These are phyloP conservation scores for Actinopyga echinites DNA, from an alignment of 53 echinoderm and acorn worm species.

Conservation along the genomic window DNA sequence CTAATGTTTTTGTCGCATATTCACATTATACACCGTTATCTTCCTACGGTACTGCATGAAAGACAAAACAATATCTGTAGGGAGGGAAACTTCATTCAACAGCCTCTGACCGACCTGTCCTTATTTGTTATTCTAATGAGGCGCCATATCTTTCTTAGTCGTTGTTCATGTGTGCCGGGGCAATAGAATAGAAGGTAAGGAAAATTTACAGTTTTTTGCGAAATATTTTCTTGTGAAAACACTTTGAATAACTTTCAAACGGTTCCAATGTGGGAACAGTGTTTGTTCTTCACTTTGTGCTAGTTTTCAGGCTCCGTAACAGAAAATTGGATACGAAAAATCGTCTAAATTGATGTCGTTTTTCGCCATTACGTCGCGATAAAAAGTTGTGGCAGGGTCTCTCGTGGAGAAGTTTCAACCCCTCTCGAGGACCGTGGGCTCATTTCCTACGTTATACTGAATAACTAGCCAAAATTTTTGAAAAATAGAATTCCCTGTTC, in stretches of 20 bases:
- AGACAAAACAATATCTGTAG: conserved; percentile 7
- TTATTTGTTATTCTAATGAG: conserved; percentile 83
- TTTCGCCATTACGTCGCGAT: conserved; percentile 21
- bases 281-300: conserved; percentile 75
- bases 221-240: background rate
- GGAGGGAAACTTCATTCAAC: conserved; percentile 17
- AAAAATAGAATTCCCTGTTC: too few species aligned
- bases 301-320: background rate
- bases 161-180: conserved; percentile 5
- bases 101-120: conserved; percentile 56
- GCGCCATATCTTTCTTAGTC: conserved; percentile 36
- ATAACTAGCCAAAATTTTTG: too few species aligned
- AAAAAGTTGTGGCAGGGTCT: conserved; percentile 4
- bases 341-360: conserved; percentile 4
- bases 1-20: too few species aligned
- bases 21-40: too few species aligned
- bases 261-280: conserved; percentile 23
- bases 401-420: too few species aligned
- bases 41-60: too few species aligned
- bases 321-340: conserved; percentile 24
- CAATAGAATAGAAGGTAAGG: background rate
- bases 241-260: conserved; percentile 20
- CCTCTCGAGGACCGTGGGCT: too few species aligned
- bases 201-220: conserved; percentile 6
- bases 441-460: too few species aligned